A percentile compares a stretch with the other conserved stretches of the same genome.
Conservation (phyloP, 2,888 invertebrate species). For the Cephus pygmeus region DNA sequence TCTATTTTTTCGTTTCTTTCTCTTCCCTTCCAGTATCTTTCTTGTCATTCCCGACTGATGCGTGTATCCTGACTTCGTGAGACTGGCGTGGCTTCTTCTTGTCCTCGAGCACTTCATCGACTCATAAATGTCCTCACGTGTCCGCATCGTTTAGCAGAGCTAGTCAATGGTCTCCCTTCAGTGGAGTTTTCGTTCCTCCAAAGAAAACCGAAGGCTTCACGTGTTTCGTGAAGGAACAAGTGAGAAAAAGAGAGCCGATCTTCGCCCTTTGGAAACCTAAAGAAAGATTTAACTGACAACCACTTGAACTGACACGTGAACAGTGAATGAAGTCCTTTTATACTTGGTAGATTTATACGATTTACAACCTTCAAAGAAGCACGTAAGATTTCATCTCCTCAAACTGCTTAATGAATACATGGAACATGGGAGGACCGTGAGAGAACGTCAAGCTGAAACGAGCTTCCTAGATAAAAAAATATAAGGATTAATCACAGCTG, state of each 20-base stretch:
- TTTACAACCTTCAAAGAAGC: not conserved
- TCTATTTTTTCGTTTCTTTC: not conserved
- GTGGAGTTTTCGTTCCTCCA: not conserved
- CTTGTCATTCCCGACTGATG: not conserved
- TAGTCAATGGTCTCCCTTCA: not conserved
- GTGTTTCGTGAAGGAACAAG: not conserved
- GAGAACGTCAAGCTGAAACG: not conserved
- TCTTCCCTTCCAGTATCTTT: not conserved
- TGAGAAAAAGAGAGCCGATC: not conserved
- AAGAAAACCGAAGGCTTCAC: not conserved
- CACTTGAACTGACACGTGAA: not conserved
- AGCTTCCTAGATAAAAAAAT: not conserved
- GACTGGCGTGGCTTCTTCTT: constrained; percentile 2
- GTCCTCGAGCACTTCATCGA: not conserved
- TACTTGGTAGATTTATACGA: not conserved
- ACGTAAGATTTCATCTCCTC: not conserved
- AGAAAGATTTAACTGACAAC: not conserved
- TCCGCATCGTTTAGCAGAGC: not conserved
- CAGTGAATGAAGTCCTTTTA: not conserved
- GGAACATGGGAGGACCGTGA: not conserved
- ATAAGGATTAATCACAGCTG: not conserved
- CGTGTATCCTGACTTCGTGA: constrained; percentile 1
- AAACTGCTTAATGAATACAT: not conserved
- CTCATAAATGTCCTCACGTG: not conserved
- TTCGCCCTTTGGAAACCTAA: not conserved